phyloP scores from a whole-genome alignment of 2,113 vertebrate genomes.

The Nyctereutes procyonoides region DNA sequence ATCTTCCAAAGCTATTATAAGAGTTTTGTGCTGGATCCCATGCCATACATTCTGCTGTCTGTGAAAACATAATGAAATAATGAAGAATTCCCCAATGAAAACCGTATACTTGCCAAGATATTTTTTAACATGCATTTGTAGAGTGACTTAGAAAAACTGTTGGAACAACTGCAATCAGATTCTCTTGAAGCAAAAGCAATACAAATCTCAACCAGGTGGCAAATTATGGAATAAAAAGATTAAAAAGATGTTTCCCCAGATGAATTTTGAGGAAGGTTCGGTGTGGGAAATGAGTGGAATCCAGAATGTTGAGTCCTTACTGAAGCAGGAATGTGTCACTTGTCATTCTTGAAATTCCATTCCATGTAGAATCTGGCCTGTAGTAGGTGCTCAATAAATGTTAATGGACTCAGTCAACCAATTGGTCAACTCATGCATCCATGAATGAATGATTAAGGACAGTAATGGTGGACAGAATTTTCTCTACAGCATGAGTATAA shows the following conservation, averaged over 20 bases:
- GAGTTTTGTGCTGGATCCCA: not conserved
- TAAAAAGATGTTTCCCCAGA: not conserved
- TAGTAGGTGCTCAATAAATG: not conserved
- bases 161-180: not conserved
- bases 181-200: not conserved
- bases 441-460: not conserved
- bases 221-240: not conserved
- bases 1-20: not conserved
- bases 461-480: not conserved
- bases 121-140: not conserved
- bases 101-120: not conserved
- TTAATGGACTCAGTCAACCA: not conserved
- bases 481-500: not conserved
- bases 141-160: conserved; percentile 37
- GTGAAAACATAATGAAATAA: not conserved
- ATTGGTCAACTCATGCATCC: accelerated
- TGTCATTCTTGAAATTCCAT: not conserved
- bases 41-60: not conserved
- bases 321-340: not conserved
- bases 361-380: not conserved
- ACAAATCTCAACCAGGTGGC: not conserved
- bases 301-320: not conserved
- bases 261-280: not conserved
- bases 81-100: not conserved
- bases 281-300: not conserved